Evolutionary conservation across 2,113 vertebrate species (phyloP).

Genomic region (Podiceps cristatus): DNA sequence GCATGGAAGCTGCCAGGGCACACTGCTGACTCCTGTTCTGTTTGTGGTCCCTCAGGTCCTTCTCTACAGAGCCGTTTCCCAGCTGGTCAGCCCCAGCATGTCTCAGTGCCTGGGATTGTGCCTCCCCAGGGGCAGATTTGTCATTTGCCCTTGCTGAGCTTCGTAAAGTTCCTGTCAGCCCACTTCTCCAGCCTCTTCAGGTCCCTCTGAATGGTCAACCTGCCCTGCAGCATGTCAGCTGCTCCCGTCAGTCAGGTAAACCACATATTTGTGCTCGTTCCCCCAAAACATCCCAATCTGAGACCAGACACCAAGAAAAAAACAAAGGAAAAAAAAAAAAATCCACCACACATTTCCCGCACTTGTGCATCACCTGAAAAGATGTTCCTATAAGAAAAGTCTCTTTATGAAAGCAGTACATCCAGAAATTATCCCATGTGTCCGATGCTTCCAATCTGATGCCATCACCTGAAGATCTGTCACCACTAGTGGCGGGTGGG

Average conservation of each 20-base stretch:
- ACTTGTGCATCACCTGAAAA: background rate
- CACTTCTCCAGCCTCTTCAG: background rate
- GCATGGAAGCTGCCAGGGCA: background rate
- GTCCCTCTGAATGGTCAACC: background rate
- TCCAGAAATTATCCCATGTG: background rate
- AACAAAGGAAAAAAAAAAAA: background rate
- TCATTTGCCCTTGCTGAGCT: background rate
- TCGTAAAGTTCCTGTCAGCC: background rate
- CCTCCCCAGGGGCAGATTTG: background rate
- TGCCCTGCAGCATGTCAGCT: background rate
- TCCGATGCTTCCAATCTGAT: fast-evolving
- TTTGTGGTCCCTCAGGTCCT: background rate
- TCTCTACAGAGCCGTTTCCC: background rate
- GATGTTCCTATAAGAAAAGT: background rate
- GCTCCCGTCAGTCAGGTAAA: fast-evolving
- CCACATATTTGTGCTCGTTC: background rate
- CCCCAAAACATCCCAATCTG: background rate
- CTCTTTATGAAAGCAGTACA: background rate
- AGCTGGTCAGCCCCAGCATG: background rate
- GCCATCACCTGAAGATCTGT: background rate
- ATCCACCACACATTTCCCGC: background rate
- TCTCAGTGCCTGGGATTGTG: background rate
- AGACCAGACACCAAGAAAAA: background rate
- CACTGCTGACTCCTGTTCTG: background rate
- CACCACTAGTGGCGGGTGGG: background rate